Base-by-base conservation (phyloP, 2,113 vertebrate genomes). In the Telmatochromis sp. region DNA sequence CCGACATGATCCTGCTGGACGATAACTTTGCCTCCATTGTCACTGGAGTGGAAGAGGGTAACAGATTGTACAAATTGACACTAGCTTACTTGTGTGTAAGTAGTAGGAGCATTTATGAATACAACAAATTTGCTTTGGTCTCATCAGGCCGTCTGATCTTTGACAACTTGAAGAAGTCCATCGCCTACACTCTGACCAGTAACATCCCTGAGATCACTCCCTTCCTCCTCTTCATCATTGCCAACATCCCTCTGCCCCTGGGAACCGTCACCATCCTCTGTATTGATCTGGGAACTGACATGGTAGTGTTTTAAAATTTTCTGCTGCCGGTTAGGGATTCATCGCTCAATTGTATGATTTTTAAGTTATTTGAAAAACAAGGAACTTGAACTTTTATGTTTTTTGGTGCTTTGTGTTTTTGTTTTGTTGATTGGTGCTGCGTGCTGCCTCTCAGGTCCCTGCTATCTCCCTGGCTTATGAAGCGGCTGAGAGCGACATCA, bases 181-280 rank as follows among this genome's bases (percentile, higher is more conserved):
- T 99, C 58, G 58, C 9, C 17, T 99, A 99, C 96, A 99, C 98
- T 0, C 94, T 99, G 94, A 99, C 98, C 95, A 99, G 98, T 85
- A 98, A 98, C 96, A 98, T 99, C 90, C 98, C 98, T 0, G 98
- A 99, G 94, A 98, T 99, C 93, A 98, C 98, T 1, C 98, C 98
- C 11, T 98, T 99, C 96, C 97, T 98, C 23, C 92, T 99, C 83
- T 99, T 98, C 95, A 98, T 99, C 96, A 97, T 98, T 0, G 97
- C 97, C 92, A 98, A 98, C 93, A 98, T 99, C 89, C 98, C 98
- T 1, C 96, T 99, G 51, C 97, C 98, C 1, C 94, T 98, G 95
- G 98, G 98, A 84, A 98, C 98, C 0, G 83, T 98, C 94, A 98
- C 98, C 93, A 99, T 99, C 96, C 97, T 99, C 87, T 99, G 98